Percentiles rank a stretch among this genome's conserved stretches.
These are phyloP conservation scores for Bergia sp. DNA, from an alignment of 92 coral and sea anemone genomes.

Conservation along the genomic window DNA sequence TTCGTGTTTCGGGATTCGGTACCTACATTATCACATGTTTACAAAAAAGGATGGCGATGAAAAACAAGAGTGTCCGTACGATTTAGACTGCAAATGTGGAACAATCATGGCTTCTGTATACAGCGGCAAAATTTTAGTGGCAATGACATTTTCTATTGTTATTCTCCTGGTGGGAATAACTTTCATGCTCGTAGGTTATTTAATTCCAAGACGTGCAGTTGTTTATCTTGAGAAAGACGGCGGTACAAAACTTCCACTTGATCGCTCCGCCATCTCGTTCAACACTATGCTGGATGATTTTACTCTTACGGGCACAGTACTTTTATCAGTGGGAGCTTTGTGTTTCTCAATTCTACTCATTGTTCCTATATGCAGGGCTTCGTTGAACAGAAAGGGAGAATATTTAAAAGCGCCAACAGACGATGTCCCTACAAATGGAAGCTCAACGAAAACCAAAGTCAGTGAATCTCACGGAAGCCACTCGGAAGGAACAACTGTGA, in stretches of 20 bases:
- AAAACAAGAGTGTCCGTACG: slow-evolving; percentile 79
- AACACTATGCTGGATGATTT: slow-evolving; percentile 92
- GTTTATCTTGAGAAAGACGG: slow-evolving; percentile 83
- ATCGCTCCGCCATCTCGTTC: slow-evolving; percentile 78
- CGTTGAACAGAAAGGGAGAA: slow-evolving; percentile 71
- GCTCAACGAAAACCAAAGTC: slow-evolving; percentile 45
- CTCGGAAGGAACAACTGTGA: slow-evolving; percentile 48
- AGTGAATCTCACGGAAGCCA: slow-evolving; percentile 8
- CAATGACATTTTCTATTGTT: slow-evolving; percentile 73
- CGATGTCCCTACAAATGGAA: slow-evolving; percentile 49
- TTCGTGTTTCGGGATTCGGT: slow-evolving; percentile 96
- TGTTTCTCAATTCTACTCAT: slow-evolving; percentile 82
- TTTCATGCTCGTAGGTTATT: slow-evolving; percentile 88
- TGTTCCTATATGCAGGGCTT: slow-evolving; percentile 77
- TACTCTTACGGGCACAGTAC: slow-evolving; percentile 85
- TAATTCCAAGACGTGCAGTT: slow-evolving; percentile 84
- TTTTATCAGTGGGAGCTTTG: slow-evolving; percentile 82
- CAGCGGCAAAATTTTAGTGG: slow-evolving; percentile 78
- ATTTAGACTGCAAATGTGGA: slow-evolving; percentile 80
- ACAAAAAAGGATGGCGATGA: slow-evolving; percentile 77
- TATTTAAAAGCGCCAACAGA: slow-evolving; percentile 82
- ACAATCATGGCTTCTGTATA: slow-evolving; percentile 79
- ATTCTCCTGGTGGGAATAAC: slow-evolving; percentile 86
- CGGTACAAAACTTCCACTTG: slow-evolving; percentile 79
- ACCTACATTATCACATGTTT: slow-evolving; percentile 98